A percentile compares a stretch with the other conserved stretches of the same genome.
Conservation (phyloP, 2,797 vertebrate species). For the Falco biarmicus region DNA sequence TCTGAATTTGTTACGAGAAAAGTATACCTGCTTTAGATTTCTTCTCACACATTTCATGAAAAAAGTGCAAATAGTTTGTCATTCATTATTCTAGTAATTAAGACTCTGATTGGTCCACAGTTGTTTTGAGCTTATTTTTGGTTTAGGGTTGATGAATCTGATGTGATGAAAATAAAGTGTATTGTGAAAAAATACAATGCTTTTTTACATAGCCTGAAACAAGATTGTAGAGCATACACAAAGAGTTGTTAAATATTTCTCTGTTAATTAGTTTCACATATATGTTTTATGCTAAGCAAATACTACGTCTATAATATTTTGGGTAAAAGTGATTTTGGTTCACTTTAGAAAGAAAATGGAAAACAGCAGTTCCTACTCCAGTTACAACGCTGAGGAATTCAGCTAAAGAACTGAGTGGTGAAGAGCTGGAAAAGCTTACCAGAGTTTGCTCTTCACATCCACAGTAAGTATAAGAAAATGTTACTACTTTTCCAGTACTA, state of each 20-base stretch:
- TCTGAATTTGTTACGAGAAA: background rate
- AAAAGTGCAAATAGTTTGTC: background rate
- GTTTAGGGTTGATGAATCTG: background rate
- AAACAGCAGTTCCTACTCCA: slow-evolving; percentile 62
- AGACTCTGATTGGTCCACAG: background rate
- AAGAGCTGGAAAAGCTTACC: slow-evolving; percentile 86
- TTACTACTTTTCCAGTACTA: background rate
- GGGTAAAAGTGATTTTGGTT: slow-evolving; percentile 43
- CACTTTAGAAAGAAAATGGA: slow-evolving; percentile 87
- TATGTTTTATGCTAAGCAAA: background rate
- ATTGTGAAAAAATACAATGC: background rate
- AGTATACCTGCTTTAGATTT: background rate
- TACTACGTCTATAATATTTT: background rate
- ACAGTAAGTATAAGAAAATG: slow-evolving; percentile 82
- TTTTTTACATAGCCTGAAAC: background rate
- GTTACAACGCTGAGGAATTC: slow-evolving; percentile 58
- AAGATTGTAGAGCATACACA: background rate
- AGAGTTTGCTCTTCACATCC: slow-evolving; percentile 90
- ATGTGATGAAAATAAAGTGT: background rate
- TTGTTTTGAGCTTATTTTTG: background rate
- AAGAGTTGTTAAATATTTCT: background rate
- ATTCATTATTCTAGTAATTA: background rate
- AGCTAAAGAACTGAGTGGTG: slow-evolving; percentile 75
- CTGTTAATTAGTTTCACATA: background rate
- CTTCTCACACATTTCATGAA: background rate